Base-by-base conservation (phyloP, 1,140 invertebrate genomes). In the Cyclargus thomasi region DNA sequence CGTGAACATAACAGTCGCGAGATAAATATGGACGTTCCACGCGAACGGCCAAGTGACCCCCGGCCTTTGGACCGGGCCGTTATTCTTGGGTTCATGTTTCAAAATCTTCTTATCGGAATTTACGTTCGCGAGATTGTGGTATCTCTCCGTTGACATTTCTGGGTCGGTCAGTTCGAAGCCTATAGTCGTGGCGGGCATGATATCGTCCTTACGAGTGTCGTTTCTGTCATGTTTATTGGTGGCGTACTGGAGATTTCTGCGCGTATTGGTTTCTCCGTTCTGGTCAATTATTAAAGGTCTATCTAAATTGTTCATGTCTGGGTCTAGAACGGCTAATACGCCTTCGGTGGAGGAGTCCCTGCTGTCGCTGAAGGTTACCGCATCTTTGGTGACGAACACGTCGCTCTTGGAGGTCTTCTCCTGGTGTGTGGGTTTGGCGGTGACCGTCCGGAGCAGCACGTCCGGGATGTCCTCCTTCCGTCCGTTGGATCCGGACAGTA, bases 11-110 rank as follows among this genome's bases (percentile, higher is more conserved):
- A 95, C 93, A 0, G 96, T 96, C 0, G 95, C 95, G 11, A 96
- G 82, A 89, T 98, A 98, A 0, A 97, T 95, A 78, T 98, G 96
- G 14, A 97, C 92, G 72, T 96, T 95, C 97, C 96, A 97, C 1
- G 96, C 95, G 74, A 96, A 94, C 0, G 94, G 93, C 94, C 95
- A 95, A 0, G 94, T 94, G 14, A 90, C 91, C 67, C 91, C 91
- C 1, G 81, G 73, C 18, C 84, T 79, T 67, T 88, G 83, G 0
- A 90, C 76, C 0, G 83, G 81, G 3, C 78, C 85, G 29, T 74
- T 82, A 47, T 73, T 85, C 68, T 91, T 91, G 0, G 80, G 63
- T 66, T 90, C 82, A 55, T 90, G 86, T 65, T 87, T 85, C 53
- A 82, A 67, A 16, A 87, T 86, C 63, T 89, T 90, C 69, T 90